phyloP scores from a whole-genome alignment of 1,140 invertebrate genomes.

The Drosophila bocki region DNA sequence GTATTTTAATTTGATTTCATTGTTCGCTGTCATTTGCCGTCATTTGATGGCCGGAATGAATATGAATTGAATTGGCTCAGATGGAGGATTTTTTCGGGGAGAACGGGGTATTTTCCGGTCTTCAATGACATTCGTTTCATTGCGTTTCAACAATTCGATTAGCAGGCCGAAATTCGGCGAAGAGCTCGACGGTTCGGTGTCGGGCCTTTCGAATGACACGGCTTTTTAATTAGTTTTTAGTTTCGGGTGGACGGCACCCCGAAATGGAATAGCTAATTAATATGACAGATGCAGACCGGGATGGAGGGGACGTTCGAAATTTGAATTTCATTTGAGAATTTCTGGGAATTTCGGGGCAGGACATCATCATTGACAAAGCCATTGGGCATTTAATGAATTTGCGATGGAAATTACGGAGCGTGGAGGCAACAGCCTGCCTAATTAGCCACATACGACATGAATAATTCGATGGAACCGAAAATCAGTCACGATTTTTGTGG shows the following conservation, averaged over 20 bases:
- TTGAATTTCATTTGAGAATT: conserved; percentile 57
- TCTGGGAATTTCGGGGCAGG: conserved; percentile 6
- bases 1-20: conserved; percentile 83
- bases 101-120: conserved; percentile 14
- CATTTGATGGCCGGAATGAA: conserved; percentile 76
- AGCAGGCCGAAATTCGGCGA: conserved; percentile 25
- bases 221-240: conserved; percentile 80
- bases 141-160: conserved; percentile 67
- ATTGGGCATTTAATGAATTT: conserved; percentile 31
- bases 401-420: neutral
- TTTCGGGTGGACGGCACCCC: conserved; percentile 21
- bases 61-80: conserved; percentile 67
- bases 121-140: conserved; percentile 56
- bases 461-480: conserved; percentile 20
- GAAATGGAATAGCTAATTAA: conserved; percentile 70
- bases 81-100: neutral
- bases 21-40: conserved; percentile 75
- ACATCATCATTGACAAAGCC: conserved; percentile 3
- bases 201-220: conserved; percentile 53
- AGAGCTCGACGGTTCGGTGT: conserved; percentile 15
- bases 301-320: conserved; percentile 33
- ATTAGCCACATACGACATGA: conserved; percentile 37
- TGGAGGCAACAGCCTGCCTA: conserved; percentile 10
- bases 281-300: conserved; percentile 65
- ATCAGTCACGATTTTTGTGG: conserved; percentile 1